phyloP scores from a whole-genome alignment of 2,113 vertebrate species.

The Felis catus region F.catus_Fca126_mat1.0 CM031413.1:65628501-65629000 shows the following conservation, averaged over 20 bases:
- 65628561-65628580: not conserved
- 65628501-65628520: not conserved
- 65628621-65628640: not conserved
- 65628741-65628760: not conserved
- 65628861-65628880: slow-evolving; percentile 20
- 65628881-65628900: slow-evolving; percentile 36
- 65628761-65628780: not conserved
- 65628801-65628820: not conserved
- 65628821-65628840: not conserved
- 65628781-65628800: not conserved
- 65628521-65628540: not conserved
- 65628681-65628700: fast-evolving
- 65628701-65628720: not conserved
- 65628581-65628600: not conserved
- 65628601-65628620: not conserved
- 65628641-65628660: not conserved
- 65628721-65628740: not conserved
- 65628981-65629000: not conserved
- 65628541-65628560: not conserved
- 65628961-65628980: not conserved
- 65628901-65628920: slow-evolving; percentile 24
- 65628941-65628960: not conserved
- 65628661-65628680: not conserved
- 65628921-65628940: not conserved
- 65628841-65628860: not conserved